These are phyloP conservation scores for Collichthys lucidus DNA, from an alignment of 2,113 vertebrate genomes.

Conservation along the genomic window DNA sequence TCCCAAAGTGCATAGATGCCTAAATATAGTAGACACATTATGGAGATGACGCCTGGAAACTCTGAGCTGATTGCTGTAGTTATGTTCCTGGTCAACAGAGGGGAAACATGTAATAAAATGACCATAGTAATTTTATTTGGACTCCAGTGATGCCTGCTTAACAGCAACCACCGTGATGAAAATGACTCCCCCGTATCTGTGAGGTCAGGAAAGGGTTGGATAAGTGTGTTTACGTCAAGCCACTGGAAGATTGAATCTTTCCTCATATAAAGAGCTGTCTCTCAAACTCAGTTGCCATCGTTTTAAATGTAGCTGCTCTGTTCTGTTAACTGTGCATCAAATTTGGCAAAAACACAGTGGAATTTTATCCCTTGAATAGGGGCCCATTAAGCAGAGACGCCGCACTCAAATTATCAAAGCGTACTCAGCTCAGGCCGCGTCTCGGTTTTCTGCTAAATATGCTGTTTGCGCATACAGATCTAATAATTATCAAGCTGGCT, in stretches of 20 bases:
- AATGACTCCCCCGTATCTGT: not conserved
- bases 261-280: not conserved
- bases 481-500: not conserved
- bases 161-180: not conserved
- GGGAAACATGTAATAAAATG: not conserved
- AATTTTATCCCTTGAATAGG: not conserved
- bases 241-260: not conserved
- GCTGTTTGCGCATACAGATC: not conserved
- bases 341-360: not conserved
- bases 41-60: not conserved
- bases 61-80: not conserved
- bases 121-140: too few relatives aligned
- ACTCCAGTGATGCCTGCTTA: not conserved
- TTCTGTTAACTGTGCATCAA: not conserved
- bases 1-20: not conserved
- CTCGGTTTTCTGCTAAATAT: not conserved
- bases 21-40: not conserved
- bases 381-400: not conserved
- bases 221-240: not conserved
- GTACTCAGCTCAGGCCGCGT: not conserved
- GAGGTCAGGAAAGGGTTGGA: not conserved
- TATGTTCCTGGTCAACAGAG: not conserved
- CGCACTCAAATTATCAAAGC: not conserved
- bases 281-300: not conserved
- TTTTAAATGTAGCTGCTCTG: not conserved